Percentiles rank a stretch among this genome's conserved stretches.
These are phyloP conservation scores for Tetranychus truncatus DNA, from an alignment of 2,888 invertebrate genomes.

Conservation along the genomic window DNA sequence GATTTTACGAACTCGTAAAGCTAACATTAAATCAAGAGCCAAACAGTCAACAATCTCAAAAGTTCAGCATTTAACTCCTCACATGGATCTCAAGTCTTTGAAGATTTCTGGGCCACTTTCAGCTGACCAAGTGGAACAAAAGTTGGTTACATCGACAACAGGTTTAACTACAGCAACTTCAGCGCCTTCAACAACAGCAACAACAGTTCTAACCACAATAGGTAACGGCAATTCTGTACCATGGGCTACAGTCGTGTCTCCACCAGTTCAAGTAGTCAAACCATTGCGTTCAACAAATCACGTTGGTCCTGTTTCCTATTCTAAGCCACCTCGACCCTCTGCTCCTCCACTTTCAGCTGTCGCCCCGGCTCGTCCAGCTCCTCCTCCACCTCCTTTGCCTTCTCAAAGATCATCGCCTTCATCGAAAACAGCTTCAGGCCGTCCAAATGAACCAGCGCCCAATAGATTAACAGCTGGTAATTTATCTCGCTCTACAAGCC, in stretches of 20 bases:
- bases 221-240: neutral
- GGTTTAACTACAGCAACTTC: neutral
- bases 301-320: neutral
- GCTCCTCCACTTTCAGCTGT: neutral
- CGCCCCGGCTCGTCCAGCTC: constrained; percentile 19
- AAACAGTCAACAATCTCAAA: constrained; percentile 23
- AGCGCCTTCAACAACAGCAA: neutral
- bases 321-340: neutral
- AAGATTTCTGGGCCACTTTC: constrained; percentile 68
- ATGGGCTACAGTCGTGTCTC: neutral
- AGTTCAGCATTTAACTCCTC: neutral
- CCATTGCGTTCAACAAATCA: neutral
- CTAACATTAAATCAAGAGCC: constrained; percentile 27
- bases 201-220: neutral
- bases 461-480: neutral
- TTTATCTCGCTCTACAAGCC: constrained; percentile 14
- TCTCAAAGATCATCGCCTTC: neutral
- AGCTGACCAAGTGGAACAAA: constrained; percentile 29
- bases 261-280: neutral
- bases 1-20: constrained; percentile 29
- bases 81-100: constrained; percentile 24
- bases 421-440: constrained; percentile 14
- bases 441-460: neutral
- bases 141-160: neutral
- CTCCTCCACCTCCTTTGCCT: constrained; percentile 13